These are phyloP conservation scores for Caenorhabditis sp. DNA, from an alignment of 2,888 invertebrate genomes.

Conservation along the genomic window DNA sequence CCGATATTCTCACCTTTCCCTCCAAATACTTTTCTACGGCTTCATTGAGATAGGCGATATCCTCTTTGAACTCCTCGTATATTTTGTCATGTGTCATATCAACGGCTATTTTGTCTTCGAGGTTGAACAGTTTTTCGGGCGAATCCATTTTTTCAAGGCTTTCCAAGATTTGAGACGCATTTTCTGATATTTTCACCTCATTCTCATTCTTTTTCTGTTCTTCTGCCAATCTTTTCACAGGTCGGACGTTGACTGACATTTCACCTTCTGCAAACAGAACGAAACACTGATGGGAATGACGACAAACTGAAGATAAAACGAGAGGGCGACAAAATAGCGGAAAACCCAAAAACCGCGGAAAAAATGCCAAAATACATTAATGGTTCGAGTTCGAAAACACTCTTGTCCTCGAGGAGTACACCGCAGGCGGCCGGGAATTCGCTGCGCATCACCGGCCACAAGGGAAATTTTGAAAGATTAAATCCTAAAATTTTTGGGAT, in stretches of 20 bases:
- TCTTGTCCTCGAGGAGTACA: not conserved
- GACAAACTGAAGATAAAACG: no score
- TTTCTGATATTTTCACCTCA: constrained; percentile 25
- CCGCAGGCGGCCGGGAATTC: no score
- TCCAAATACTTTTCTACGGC: constrained; percentile 35
- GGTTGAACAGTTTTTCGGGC: constrained; percentile 55
- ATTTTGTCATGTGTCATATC: constrained; percentile 42
- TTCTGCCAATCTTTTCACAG: constrained; percentile 5
- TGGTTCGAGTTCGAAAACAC: not conserved
- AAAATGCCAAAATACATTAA: not conserved
- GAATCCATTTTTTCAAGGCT: constrained; percentile 33
- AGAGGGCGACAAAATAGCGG: no score
- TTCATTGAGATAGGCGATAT: constrained; percentile 25
- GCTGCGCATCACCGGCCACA: not conserved
- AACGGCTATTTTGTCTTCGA: constrained; percentile 62
- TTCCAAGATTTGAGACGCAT: constrained; percentile 20
- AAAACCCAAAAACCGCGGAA: no score
- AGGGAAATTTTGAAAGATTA: not conserved
- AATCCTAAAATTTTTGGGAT: not conserved
- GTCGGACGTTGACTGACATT: constrained; percentile 35
- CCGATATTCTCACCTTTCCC: constrained; percentile 27
- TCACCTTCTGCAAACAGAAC: no score
- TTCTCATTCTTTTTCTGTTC: constrained; percentile 27
- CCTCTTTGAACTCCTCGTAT: constrained; percentile 38
- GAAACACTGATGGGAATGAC: no score